These are phyloP conservation scores for Anabas testudineus DNA, from an alignment of 2,797 vertebrate species.

Conservation along the genomic window DNA sequence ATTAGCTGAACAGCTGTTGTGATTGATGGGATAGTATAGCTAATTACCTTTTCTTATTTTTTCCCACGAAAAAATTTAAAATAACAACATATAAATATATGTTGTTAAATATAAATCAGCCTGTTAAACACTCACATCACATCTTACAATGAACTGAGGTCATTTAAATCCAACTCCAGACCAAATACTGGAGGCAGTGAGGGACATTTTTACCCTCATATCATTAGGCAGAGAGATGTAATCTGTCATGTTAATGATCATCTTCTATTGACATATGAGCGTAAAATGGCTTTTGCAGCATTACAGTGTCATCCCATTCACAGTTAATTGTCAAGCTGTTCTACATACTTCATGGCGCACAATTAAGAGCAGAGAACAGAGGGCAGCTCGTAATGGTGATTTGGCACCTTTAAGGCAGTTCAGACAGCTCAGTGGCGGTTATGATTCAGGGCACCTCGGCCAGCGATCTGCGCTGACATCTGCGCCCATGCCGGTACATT, in stretches of 20 bases:
- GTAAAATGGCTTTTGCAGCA: slow-evolving; percentile 9
- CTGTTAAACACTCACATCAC: slow-evolving; percentile 8
- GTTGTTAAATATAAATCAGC: slow-evolving; percentile 4
- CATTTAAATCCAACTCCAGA: slow-evolving; percentile 30
- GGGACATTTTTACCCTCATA: slow-evolving; percentile 28
- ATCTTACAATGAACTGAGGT: too few relatives aligned
- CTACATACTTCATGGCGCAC: slow-evolving; percentile 17
- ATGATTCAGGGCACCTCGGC: slow-evolving; percentile 35
- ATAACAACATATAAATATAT: slow-evolving; percentile 8
- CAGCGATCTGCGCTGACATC: slow-evolving; percentile 27
- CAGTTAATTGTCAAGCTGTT: slow-evolving; percentile 55
- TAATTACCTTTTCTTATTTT: too few relatives aligned
- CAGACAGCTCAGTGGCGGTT: slow-evolving; percentile 24
- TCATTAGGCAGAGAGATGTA: slow-evolving; percentile 12
- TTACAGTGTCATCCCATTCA: slow-evolving; percentile 32
- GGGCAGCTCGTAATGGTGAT: slow-evolving; percentile 24
- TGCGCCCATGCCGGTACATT: slow-evolving; percentile 11
- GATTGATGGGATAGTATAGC: too few relatives aligned
- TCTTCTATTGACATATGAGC: slow-evolving; percentile 45
- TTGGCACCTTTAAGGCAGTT: slow-evolving; percentile 40
- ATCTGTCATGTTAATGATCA: slow-evolving; percentile 48
- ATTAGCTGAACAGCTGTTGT: too few relatives aligned
- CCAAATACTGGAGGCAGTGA: background rate
- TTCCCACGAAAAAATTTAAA: too few relatives aligned
- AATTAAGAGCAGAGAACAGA: slow-evolving; percentile 24